Evolutionary conservation across 2,888 invertebrate species (phyloP).

Genomic region (Dermolepida albohirtum): DNA sequence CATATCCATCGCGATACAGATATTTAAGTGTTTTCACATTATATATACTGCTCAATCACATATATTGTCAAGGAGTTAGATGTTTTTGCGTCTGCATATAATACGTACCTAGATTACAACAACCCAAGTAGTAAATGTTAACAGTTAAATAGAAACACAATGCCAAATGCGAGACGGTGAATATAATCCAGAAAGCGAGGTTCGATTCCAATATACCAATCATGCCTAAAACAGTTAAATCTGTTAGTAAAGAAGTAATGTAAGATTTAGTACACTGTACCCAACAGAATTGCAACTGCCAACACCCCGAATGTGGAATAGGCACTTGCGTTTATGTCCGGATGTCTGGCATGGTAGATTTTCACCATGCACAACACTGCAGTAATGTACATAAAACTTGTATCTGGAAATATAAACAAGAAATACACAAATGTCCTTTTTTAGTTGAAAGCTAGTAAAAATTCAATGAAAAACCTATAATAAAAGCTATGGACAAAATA

Average conservation of each 20-base stretch:
- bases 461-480: too few relatives aligned
- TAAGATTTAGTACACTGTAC: slow-evolving; percentile 52
- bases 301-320: slow-evolving; percentile 83
- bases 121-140: slow-evolving; percentile 82
- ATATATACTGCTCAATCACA: too few relatives aligned
- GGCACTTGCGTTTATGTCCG: slow-evolving; percentile 87
- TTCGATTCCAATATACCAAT: slow-evolving; percentile 76
- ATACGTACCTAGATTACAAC: slow-evolving; percentile 74
- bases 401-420: slow-evolving; percentile 78
- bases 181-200: slow-evolving; percentile 77
- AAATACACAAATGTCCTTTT: too few relatives aligned
- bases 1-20: too few relatives aligned
- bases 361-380: slow-evolving; percentile 88
- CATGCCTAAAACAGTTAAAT: slow-evolving; percentile 66
- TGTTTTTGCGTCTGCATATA: background rate
- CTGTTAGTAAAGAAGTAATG: background rate
- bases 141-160: slow-evolving; percentile 75
- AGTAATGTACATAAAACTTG: slow-evolving; percentile 94
- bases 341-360: slow-evolving; percentile 88
- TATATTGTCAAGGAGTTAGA: too few relatives aligned
- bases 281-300: slow-evolving; percentile 80
- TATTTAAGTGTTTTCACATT: too few relatives aligned
- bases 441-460: too few relatives aligned
- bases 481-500: too few relatives aligned
- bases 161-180: slow-evolving; percentile 76